Evolutionary conservation across 2,888 invertebrate species (phyloP), one percentile per base, ranked within the genome.

Genomic region (Microplitis manilae): DNA sequence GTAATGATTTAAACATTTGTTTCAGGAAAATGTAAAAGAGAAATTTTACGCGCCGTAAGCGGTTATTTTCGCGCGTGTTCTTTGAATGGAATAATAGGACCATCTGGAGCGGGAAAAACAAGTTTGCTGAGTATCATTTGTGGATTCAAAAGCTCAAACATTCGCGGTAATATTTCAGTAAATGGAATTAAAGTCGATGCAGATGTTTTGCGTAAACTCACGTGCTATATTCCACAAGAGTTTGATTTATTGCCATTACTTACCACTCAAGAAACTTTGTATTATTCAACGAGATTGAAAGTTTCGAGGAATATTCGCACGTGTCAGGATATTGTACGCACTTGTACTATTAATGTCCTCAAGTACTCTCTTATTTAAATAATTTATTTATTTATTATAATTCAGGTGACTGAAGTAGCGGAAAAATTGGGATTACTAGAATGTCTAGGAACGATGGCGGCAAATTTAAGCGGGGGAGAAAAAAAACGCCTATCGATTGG

Each of bases 101-200:
- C 94, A 6, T 94, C 95, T 0, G 95, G 95, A 0, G 94, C 95
- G 0, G 95, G 96, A 8, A 96, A 96, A 86, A 94, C 95, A 0
- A 93, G 95, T 0, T 90, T 96, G 2, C 91, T 96, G 82, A 94
- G 94, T 86, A 94, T 95, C 79, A 89, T 96, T 68, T 94, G 95
- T 0, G 95, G 94, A 61, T 93, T 94, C 87, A 94, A 72, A 41
- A 68, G 68, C 0, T 78, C 80, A 1, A 84, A 85, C 7, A 71
- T 87, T 5, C 81, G 80, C 17, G 97, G 97, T 0, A 91, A 90
- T 30, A 92, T 96, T 68, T 90, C 90, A 38, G 91, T 96, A 2
- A 97, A 97, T 87, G 95, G 94, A 2, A 91, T 92, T 30, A 86
- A 91, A 68, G 90, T 94, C 40, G 92, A 94, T 79, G 91, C 94